phyloP scores from a whole-genome alignment of 2,888 invertebrate species.

The Limnephilus marmoratus region DNA sequence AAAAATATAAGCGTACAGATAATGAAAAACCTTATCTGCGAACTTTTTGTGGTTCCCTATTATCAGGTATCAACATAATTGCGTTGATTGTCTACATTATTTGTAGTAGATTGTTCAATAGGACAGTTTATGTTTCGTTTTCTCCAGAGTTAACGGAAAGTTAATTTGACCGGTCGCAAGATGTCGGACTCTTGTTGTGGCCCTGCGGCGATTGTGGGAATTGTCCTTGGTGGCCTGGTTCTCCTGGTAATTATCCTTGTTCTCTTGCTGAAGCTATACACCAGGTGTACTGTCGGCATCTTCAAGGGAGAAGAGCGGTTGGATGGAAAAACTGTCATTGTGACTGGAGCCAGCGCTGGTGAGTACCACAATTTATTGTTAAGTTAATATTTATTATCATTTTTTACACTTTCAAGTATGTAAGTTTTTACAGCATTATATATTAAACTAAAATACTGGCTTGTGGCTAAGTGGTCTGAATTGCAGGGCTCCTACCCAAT shows the following conservation, averaged over 20 bases:
- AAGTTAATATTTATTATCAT: not conserved
- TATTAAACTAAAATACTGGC: no score
- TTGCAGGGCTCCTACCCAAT: no score
- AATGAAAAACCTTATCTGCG: not conserved
- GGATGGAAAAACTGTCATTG: constrained; percentile 70
- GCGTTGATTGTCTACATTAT: not conserved
- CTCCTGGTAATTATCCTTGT: no score
- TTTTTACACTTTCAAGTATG: not conserved
- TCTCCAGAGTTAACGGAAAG: not conserved
- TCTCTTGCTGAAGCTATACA: constrained; percentile 48
- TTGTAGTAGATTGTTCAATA: not conserved
- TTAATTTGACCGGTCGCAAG: not conserved
- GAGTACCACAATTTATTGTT: constrained; percentile 39
- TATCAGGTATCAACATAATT: not conserved
- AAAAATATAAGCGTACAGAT: not conserved
- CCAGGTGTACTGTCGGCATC: constrained; percentile 40
- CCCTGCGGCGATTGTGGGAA: not conserved
- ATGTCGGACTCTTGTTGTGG: not conserved
- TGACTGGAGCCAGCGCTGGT: constrained; percentile 69
- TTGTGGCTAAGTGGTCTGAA: no score
- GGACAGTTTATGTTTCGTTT: not conserved
- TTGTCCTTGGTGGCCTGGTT: not conserved
- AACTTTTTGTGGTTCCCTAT: not conserved
- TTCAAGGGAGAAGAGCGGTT: constrained; percentile 67
- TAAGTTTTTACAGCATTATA: not conserved